Base-by-base conservation (phyloP, 2,113 vertebrate species). In the Setophaga petechia region DNA sequence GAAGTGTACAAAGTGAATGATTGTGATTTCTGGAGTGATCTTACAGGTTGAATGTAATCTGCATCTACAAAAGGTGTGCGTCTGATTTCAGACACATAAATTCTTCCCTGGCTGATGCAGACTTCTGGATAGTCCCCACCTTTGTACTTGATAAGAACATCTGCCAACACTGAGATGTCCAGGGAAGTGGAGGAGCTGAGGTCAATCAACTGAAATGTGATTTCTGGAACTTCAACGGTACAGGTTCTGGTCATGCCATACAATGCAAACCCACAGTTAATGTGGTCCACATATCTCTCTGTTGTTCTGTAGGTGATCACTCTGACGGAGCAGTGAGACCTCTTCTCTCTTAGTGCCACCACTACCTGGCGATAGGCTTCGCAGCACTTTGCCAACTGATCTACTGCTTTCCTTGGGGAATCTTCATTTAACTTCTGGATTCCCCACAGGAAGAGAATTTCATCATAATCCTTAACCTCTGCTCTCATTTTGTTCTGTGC, bases 141-240 rank as follows among this genome's bases (percentile, higher is more conserved):
- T 58, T 97, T 96, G 94, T 92, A 96, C 46, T 97, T 97, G 68
- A 95, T 94, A 57, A 99, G 96, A 37, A 98, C 96, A 31, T 95
- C 90, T 91, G 94, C 98, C 71, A 99, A 92, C 10, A 79, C 96
- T 59, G 97, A 92, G 78, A 98, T 96, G 84, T 99, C 98, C 91
- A 98, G 90, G 71, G 91, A 92, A 63, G 96, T 98, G 47, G 96
- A 95, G 90, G 98, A 98, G 37, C 96, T 96, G 58, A 99, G 97
- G 85, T 99, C 98, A 89, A 99, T 98, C 33, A 98, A 77, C 90
- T 99, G 98, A 97, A 99, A 99, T 27, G 95, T 95, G 71, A 98
- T 78, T 69, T 96, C 97, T 19, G 96, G 86, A 39, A 98, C 93
- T 96, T 99, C 98, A 54, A 96, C 57, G 1, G 97, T 93, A 92